phyloP scores from a whole-genome alignment of 1,140 invertebrate genomes.

The Euura saliciscinereae region DNA sequence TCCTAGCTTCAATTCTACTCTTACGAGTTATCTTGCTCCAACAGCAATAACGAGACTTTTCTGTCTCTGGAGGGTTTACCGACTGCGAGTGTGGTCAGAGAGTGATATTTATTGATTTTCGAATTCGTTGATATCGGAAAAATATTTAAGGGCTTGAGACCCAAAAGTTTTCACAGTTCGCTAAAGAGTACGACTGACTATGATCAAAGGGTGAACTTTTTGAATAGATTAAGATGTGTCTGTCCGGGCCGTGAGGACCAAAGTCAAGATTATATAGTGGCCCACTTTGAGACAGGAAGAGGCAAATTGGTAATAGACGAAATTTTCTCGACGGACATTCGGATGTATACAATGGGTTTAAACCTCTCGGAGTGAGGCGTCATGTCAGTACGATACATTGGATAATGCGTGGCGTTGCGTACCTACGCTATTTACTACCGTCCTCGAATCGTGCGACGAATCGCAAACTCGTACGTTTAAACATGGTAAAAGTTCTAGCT shows the following conservation, averaged over 20 bases:
- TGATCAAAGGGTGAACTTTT: not conserved
- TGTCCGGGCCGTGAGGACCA: not conserved
- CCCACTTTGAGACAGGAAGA: constrained; percentile 4
- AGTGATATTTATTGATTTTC: no score
- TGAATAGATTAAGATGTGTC: not conserved
- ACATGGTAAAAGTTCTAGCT: no score
- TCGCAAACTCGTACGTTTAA: no score
- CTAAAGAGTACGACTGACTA: no score
- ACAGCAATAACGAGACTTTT: constrained; percentile 5
- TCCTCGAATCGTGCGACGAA: no score
- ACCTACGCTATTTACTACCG: no score
- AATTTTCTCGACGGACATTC: not conserved
- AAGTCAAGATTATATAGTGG: not conserved
- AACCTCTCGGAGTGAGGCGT: not conserved
- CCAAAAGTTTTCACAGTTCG: no score
- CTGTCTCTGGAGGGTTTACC: not conserved
- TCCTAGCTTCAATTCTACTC: not conserved
- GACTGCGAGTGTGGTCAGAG: not conserved
- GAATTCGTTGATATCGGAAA: no score
- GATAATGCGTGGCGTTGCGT: not conserved
- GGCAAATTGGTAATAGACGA: not conserved
- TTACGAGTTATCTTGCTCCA: not conserved
- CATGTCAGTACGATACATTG: not conserved
- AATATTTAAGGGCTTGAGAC: no score
- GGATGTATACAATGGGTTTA: not conserved